A percentile compares a stretch with the other conserved stretches of the same genome.
phyloP scores from a whole-genome alignment of 2,113 vertebrate species.

The Hassar affinis region DNA sequence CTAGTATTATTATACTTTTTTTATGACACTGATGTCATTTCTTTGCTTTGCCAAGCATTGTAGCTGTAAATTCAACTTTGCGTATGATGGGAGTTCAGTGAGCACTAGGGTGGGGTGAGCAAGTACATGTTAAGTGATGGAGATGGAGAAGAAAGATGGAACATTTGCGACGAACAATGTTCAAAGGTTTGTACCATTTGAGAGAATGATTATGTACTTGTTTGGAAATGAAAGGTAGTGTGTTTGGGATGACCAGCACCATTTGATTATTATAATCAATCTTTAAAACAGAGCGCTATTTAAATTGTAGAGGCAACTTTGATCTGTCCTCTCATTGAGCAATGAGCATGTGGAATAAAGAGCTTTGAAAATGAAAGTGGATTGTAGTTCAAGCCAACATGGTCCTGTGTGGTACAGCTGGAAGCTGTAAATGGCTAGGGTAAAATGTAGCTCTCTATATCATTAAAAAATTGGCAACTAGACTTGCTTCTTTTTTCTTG shows the following conservation, averaged over 20 bases:
- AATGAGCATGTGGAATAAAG: neutral
- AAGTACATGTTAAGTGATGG: neutral
- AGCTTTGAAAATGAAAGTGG: constrained; percentile 4
- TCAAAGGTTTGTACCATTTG: neutral
- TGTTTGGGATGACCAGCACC: neutral
- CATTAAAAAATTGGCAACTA: constrained; percentile 11
- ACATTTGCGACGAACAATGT: constrained; percentile 6
- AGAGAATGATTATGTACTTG: constrained; percentile 1
- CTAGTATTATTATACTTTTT: constrained; percentile 45
- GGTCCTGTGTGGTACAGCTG: neutral
- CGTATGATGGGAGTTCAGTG: constrained; percentile 25
- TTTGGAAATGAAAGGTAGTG: neutral
- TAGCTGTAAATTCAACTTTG: constrained; percentile 29
- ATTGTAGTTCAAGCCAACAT: neutral
- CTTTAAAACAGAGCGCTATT: neutral
- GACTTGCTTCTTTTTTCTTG: neutral
- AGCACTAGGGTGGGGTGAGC: constrained; percentile 18
- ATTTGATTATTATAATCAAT: constrained; percentile 6
- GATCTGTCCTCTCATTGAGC: constrained; percentile 13
- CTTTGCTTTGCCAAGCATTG: constrained; percentile 47
- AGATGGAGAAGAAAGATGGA: constrained; percentile 23
- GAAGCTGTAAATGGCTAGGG: constrained; percentile 10
- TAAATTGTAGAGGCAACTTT: neutral
- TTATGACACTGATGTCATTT: constrained; percentile 54
- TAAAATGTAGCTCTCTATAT: constrained; percentile 33